A percentile compares a stretch with the other conserved stretches of the same genome.
Conservation (phyloP, 2,888 invertebrate species). For the Cryptus viduatorius region DNA sequence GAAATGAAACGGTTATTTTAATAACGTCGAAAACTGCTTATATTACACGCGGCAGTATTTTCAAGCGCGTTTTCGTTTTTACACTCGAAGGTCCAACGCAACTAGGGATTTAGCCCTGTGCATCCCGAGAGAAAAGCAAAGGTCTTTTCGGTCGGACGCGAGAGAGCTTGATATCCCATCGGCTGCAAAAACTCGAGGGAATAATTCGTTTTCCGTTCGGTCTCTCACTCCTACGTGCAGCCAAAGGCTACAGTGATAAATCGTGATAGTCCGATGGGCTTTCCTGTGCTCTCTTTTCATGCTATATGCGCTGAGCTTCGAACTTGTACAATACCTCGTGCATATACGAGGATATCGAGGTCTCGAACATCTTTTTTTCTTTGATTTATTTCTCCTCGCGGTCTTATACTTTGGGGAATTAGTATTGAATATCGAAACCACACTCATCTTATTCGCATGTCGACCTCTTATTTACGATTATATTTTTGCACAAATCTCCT, state of each 20-base stretch:
- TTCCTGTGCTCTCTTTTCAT: conserved; percentile 40
- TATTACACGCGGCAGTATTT: conserved; percentile 38
- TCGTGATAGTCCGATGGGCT: conserved; percentile 76
- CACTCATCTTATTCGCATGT: conserved; percentile 18
- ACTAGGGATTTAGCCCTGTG: conserved; percentile 30
- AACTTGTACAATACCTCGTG: conserved; percentile 23
- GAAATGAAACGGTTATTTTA: not conserved
- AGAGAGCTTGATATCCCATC: conserved; percentile 68
- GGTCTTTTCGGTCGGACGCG: conserved; percentile 41
- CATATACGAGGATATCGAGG: conserved; percentile 1
- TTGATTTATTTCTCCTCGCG: conserved; percentile 16
- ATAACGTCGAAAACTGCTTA: not conserved
- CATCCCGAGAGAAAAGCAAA: conserved; percentile 33
- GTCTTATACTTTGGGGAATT: conserved; percentile 52
- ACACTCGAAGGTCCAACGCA: conserved; percentile 23
- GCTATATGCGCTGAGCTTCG: conserved; percentile 23
- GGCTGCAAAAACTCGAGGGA: conserved; percentile 74
- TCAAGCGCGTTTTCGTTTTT: conserved; percentile 28
- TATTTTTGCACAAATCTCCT: conserved; percentile 25
- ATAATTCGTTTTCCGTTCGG: conserved; percentile 80
- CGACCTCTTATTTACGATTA: conserved; percentile 53
- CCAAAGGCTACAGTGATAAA: conserved; percentile 76
- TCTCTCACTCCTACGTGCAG: conserved; percentile 57
- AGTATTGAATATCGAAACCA: conserved; percentile 57
- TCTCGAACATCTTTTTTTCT: conserved; percentile 6